Conservation (phyloP, 2,797 vertebrate species). For the Microctenopoma steveboyesi region DNA sequence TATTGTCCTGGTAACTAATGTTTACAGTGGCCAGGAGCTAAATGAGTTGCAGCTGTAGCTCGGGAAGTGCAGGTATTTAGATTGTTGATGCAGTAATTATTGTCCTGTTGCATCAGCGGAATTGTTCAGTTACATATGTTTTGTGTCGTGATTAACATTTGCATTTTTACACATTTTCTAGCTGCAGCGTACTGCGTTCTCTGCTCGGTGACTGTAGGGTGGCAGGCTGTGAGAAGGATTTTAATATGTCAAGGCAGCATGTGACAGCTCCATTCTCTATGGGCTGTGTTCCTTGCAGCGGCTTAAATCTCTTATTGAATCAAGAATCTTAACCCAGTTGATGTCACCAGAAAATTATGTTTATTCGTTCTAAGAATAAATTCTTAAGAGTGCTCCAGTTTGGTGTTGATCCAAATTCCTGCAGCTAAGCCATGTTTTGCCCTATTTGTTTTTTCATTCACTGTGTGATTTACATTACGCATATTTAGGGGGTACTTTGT, state of each 20-base stretch:
- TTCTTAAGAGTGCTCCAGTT: conserved; percentile 47
- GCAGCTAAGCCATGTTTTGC: conserved; percentile 26
- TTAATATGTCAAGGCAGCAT: conserved; percentile 69
- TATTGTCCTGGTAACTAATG: conserved; percentile 24
- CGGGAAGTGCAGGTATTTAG: neutral
- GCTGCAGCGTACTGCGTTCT: conserved; percentile 45
- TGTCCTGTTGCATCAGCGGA: conserved; percentile 12
- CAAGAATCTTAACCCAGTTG: conserved; percentile 64
- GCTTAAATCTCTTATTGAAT: conserved; percentile 74
- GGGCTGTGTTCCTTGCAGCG: conserved; percentile 56
- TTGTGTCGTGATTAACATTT: conserved; percentile 22
- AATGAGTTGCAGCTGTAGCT: conserved; percentile 37
- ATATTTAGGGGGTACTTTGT: conserved; percentile 46
- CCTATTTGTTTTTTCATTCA: conserved; percentile 21
- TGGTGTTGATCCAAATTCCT: conserved; percentile 41
- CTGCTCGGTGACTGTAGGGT: conserved; percentile 53
- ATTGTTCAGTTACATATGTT: conserved; percentile 19
- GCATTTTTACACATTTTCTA: conserved; percentile 24
- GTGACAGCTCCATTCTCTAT: conserved; percentile 76
- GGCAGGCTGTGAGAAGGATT: conserved; percentile 72
- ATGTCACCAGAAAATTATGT: conserved; percentile 73
- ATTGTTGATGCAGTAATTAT: conserved; percentile 6
- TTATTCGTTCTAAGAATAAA: conserved; percentile 78
- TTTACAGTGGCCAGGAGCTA: conserved; percentile 27
- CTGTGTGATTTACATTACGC: conserved; percentile 47